Conservation (phyloP, 2,888 invertebrate genomes). For the Dascillus cervinus region DNA sequence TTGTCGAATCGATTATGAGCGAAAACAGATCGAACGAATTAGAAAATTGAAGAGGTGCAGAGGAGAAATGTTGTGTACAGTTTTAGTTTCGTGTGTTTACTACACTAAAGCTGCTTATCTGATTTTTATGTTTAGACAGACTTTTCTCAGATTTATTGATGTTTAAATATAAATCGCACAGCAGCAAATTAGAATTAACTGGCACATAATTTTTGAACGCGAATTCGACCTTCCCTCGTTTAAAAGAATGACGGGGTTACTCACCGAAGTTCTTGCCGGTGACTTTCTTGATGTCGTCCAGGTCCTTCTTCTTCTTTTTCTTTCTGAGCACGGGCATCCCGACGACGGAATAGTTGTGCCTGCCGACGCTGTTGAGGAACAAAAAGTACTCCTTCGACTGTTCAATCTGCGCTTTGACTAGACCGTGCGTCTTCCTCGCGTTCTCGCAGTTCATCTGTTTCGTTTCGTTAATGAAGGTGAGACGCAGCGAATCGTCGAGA, state of each 20-base stretch:
- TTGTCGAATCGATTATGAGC: no score
- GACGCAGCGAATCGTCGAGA: constrained; percentile 44
- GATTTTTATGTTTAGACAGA: no score
- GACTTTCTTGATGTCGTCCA: constrained; percentile 27
- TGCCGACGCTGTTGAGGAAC: constrained; percentile 51
- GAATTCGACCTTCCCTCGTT: neutral
- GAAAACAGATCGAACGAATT: no score
- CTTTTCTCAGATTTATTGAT: no score
- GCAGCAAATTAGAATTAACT: no score
- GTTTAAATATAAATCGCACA: no score
- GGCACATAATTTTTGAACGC: neutral
- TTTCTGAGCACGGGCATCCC: constrained; percentile 46
- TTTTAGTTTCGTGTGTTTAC: no score
- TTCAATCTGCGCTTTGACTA: constrained; percentile 50
- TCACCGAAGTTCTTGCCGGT: constrained; percentile 34
- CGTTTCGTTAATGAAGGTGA: constrained; percentile 46
- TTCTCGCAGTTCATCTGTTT: constrained; percentile 31
- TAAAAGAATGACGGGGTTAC: constrained; percentile 15
- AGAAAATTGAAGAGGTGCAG: no score
- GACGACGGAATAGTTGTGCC: constrained; percentile 50
- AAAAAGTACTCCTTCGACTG: constrained; percentile 52
- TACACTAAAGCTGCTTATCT: no score
- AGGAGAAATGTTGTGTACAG: no score
- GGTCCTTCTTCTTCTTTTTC: constrained; percentile 27
- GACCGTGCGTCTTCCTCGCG: constrained; percentile 30